Evolutionary conservation across 2,888 invertebrate species (phyloP).

Genomic region (Drosophila limbata): DNA sequence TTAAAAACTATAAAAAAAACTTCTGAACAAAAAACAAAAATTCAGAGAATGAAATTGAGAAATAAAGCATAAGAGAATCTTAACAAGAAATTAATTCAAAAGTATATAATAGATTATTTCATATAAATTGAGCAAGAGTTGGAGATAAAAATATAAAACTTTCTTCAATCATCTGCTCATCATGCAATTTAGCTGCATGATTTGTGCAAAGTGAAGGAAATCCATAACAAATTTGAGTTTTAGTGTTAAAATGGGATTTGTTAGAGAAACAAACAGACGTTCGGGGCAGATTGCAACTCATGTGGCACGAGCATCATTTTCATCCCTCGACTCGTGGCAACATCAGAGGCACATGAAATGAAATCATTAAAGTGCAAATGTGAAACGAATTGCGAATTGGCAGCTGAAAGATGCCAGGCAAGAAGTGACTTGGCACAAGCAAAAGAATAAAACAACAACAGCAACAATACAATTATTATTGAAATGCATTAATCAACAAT

Average conservation of each 20-base stretch:
- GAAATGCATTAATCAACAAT: conserved; percentile 70
- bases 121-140: not conserved
- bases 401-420: conserved; percentile 33
- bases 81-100: not conserved
- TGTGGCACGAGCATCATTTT: conserved; percentile 24
- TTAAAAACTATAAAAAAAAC: conserved; percentile 43
- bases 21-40: conserved; percentile 39
- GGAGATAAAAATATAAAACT: not conserved
- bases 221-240: conserved; percentile 31
- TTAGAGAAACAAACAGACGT: conserved; percentile 4
- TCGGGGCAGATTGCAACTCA: conserved; percentile 55
- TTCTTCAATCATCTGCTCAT: not conserved
- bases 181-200: conserved; percentile 15
- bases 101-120: not conserved
- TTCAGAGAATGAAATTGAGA: not conserved
- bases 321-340: conserved; percentile 36
- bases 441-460: conserved; percentile 7
- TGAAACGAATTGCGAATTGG: conserved; percentile 72
- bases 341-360: conserved; percentile 64
- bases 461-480: conserved; percentile 33
- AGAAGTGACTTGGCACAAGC: conserved; percentile 15
- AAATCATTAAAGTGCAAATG: conserved; percentile 77
- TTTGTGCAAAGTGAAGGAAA: conserved; percentile 14
- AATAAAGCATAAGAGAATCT: not conserved
- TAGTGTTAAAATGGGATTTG: conserved; percentile 4